A percentile compares a stretch with the other conserved stretches of the same genome.
These are phyloP conservation scores for Aviceda leuphotes DNA, from an alignment of 2,797 vertebrate species.

Conservation along the genomic window DNA sequence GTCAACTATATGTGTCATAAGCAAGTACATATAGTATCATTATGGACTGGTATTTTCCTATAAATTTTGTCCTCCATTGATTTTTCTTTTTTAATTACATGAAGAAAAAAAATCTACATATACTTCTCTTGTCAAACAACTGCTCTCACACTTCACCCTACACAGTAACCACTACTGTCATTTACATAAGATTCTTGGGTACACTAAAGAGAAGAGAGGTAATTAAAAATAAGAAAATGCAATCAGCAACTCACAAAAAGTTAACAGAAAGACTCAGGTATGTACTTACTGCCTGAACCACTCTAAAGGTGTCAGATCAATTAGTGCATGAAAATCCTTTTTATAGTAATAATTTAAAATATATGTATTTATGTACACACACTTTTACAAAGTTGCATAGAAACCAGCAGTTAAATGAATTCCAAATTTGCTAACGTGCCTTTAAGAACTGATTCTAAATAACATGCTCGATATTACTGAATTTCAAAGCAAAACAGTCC, in stretches of 20 bases:
- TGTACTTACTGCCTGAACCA: neutral
- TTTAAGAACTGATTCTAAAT: neutral
- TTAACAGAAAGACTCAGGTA: neutral
- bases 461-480: neutral
- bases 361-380: neutral
- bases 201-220: neutral
- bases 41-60: neutral
- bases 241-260: neutral
- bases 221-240: neutral
- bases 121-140: neutral
- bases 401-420: neutral
- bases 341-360: neutral
- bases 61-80: neutral
- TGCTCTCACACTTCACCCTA: neutral
- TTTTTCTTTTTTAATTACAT: neutral
- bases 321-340: neutral
- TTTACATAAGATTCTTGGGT: neutral
- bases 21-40: neutral
- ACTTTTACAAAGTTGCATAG: neutral
- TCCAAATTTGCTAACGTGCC: neutral
- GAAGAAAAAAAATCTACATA: neutral
- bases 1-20: neutral
- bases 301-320: neutral
- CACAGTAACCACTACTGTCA: neutral
- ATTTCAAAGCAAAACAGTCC: neutral